Evolutionary conservation across 2,888 invertebrate species (phyloP).

Genomic region (Synergus itoensis): DNA sequence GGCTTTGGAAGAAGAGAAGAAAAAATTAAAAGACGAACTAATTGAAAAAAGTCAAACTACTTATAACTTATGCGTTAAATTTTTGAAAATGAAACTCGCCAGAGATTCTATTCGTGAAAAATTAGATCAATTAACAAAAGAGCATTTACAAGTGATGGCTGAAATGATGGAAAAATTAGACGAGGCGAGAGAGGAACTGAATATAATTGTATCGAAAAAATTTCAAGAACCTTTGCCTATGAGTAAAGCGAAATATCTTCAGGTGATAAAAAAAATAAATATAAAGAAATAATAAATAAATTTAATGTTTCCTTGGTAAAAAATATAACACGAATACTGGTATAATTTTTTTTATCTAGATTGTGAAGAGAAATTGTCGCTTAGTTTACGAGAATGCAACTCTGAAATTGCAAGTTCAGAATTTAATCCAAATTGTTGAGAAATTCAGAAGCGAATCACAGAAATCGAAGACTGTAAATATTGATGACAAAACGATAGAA

Average conservation of each 20-base stretch:
- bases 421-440: constrained; percentile 63
- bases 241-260: constrained; percentile 66
- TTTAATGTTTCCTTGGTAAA: too few relatives aligned
- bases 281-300: neutral
- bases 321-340: neutral
- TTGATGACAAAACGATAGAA: constrained; percentile 63
- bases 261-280: constrained; percentile 55
- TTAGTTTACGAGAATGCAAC: constrained; percentile 66
- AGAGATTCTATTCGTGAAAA: constrained; percentile 64
- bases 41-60: constrained; percentile 61
- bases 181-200: constrained; percentile 66
- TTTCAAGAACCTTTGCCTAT: constrained; percentile 67
- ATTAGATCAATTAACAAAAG: constrained; percentile 61
- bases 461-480: constrained; percentile 62
- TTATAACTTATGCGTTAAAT: constrained; percentile 67
- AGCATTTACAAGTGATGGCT: constrained; percentile 67
- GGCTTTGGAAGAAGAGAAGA: constrained; percentile 61
- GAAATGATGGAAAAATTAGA: constrained; percentile 71
- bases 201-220: constrained; percentile 66
- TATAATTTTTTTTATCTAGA: constrained; percentile 52
- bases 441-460: constrained; percentile 59
- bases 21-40: constrained; percentile 58
- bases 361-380: constrained; percentile 66
- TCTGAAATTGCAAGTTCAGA: constrained; percentile 63
- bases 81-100: constrained; percentile 66